Base-by-base conservation (phyloP, 2,888 invertebrate genomes). In the Drosophila fungiperda region DNA sequence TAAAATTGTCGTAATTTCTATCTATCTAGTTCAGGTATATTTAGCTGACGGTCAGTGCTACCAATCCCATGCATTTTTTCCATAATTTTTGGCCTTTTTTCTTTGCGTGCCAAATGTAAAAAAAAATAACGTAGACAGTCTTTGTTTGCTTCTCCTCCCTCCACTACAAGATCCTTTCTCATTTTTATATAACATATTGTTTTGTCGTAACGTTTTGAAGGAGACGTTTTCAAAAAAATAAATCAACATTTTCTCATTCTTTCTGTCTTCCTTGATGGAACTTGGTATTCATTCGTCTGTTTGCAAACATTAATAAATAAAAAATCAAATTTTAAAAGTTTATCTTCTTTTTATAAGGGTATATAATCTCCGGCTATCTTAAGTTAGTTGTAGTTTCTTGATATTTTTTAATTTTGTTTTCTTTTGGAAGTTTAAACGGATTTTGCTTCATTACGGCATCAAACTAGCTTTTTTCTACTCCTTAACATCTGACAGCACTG, bases 401-500 rank as follows among this genome's bases (percentile, higher is more conserved):
- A 26, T 15, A 2, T 2, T 45, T 45, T 8, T 29, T 29, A 29
- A 29, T 29, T 29, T 7, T 23, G 3, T 15, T 23, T 45, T 45
- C 20, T 23, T 20, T 12, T 15, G 20, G 12, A 20, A 45, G 12
- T 45, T 45, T 15, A 23, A 23, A 7, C 2, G 45, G 15, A 23
- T 45, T 45, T 15, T 45, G 15, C 23, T 15, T 23, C 45, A 23
- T 45, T 45, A 45, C 5, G 23, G 52, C 65, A 40, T 45, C 60
- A 36, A 69, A 60, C 45, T 60, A 53, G 36, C 42, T n/a, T 29
- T 32, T 45, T 42, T 38, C 61, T 38, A 6, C 48, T 11, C 33
- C 50, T 38, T 12, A 54, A 49, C 49, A 67, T 57, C 52, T 58
- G 70, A 36, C 64, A 72, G 45, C 63, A 59, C 54, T 68, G 68